These are phyloP conservation scores for Cheracebus regulus DNA, from an alignment of 2,797 vertebrate genomes.

Conservation along the genomic window DNA sequence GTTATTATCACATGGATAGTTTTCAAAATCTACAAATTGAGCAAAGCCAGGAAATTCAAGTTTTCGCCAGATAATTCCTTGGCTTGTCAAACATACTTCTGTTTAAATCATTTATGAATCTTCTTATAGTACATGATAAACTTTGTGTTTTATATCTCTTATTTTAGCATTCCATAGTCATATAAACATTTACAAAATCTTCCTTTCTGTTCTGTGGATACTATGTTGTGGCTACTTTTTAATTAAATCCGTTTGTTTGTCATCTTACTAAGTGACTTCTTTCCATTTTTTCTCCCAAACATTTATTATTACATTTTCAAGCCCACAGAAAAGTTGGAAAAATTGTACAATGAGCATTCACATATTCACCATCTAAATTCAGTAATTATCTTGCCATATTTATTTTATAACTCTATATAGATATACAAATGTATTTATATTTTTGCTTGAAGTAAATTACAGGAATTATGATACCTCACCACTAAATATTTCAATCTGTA, in stretches of 20 bases:
- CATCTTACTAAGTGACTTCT: neutral
- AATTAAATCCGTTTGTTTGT: conserved; percentile 37
- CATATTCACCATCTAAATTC: neutral
- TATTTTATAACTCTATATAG: neutral
- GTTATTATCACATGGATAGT: neutral
- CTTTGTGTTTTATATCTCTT: neutral
- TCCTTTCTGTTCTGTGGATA: neutral
- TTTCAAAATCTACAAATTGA: neutral
- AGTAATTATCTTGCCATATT: conserved; percentile 27
- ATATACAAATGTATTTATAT: neutral
- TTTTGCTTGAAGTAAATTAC: conserved; percentile 26
- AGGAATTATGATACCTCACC: neutral
- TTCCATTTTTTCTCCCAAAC: conserved; percentile 13
- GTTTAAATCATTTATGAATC: conserved; percentile 40
- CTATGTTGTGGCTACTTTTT: neutral
- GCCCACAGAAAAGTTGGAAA: neutral
- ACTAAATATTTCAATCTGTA: neutral
- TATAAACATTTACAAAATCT: conserved; percentile 10
- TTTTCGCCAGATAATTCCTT: conserved; percentile 18
- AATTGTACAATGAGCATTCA: neutral
- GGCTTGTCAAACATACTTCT: neutral
- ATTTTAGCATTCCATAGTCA: conserved; percentile 8
- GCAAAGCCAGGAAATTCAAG: conserved; percentile 27
- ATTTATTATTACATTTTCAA: conserved; percentile 41
- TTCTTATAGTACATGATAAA: neutral